Evolutionary conservation across 2,888 invertebrate genomes (phyloP).

Genomic region (Geotrupes spiniger): DNA sequence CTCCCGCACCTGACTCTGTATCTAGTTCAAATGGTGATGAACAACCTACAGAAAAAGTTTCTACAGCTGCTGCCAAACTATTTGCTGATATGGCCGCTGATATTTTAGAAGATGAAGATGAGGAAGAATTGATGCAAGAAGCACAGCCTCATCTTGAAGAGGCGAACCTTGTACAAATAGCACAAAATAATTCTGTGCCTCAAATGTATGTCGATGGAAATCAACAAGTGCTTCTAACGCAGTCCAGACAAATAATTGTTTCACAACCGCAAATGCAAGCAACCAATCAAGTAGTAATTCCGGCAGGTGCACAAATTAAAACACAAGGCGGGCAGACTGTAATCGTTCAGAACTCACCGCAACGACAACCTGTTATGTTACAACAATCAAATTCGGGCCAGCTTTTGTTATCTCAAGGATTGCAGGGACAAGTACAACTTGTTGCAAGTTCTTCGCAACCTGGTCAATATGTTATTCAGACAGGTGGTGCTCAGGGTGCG

Average conservation of each 20-base stretch:
- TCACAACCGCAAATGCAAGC: slow-evolving; percentile 41
- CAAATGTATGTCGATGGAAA: slow-evolving; percentile 47
- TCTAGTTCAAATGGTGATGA: slow-evolving; percentile 53
- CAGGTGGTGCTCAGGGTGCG: slow-evolving; percentile 56
- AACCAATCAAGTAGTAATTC: slow-evolving; percentile 36
- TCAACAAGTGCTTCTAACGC: slow-evolving; percentile 45
- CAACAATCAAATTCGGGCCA: slow-evolving; percentile 45
- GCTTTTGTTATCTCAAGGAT: slow-evolving; percentile 44
- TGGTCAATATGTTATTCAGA: slow-evolving; percentile 54
- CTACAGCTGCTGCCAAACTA: slow-evolving; percentile 80
- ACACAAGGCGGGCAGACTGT: slow-evolving; percentile 45
- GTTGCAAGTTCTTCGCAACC: slow-evolving; percentile 46
- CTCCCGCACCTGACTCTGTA: slow-evolving; percentile 52
- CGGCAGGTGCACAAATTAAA: slow-evolving; percentile 44
- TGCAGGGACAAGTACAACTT: slow-evolving; percentile 50
- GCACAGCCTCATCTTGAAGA: slow-evolving; percentile 26
- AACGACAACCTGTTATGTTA: slow-evolving; percentile 42
- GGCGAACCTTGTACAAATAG: slow-evolving; percentile 28
- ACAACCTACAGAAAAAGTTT: slow-evolving; percentile 59
- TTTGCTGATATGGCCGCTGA: slow-evolving; percentile 84
- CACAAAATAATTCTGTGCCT: slow-evolving; percentile 26
- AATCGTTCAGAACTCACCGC: slow-evolving; percentile 47
- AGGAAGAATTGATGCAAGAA: slow-evolving; percentile 48
- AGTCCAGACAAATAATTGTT: slow-evolving; percentile 56
- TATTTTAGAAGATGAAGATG: slow-evolving; percentile 78